Percentiles rank a stretch among this genome's conserved stretches.
Evolutionary conservation across 2,797 vertebrate genomes (phyloP).

Genomic region (Smutsia temminckii): DNA sequence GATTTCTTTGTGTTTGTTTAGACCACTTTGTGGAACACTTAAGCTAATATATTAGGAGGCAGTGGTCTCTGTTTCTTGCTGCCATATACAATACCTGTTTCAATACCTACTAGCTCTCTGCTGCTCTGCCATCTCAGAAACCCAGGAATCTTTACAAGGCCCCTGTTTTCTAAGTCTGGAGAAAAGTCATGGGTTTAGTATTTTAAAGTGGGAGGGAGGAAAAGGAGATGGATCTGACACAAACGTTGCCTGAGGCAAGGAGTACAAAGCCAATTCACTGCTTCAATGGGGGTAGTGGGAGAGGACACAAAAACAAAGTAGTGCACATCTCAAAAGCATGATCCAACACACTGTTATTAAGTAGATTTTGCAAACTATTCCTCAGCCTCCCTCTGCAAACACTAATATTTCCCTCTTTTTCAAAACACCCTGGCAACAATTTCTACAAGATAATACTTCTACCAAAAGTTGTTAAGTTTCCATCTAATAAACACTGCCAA

Average conservation of each 20-base stretch:
- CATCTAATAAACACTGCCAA: conserved; percentile 47
- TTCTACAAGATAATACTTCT: conserved; percentile 6
- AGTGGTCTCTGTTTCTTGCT: neutral
- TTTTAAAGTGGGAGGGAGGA: neutral
- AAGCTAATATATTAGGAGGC: neutral
- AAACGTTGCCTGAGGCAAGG: neutral
- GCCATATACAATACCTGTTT: conserved; percentile 22
- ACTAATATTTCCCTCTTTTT: neutral
- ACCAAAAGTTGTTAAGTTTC: conserved; percentile 21
- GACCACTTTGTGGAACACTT: neutral
- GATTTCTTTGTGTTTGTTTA: neutral
- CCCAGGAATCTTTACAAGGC: neutral
- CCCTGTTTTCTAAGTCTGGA: neutral
- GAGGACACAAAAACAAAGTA: neutral
- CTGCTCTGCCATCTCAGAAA: neutral
- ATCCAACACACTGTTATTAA: neutral
- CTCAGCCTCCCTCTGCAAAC: neutral
- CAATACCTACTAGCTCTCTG: neutral
- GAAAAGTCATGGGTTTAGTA: neutral
- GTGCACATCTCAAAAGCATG: neutral
- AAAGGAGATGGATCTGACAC: neutral
- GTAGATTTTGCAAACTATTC: neutral
- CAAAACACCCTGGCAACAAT: neutral
- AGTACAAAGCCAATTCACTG: neutral
- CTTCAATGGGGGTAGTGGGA: neutral